These are phyloP conservation scores for Rhombomys opimus DNA, from an alignment of 2,113 vertebrate species.

Conservation along the genomic window DNA sequence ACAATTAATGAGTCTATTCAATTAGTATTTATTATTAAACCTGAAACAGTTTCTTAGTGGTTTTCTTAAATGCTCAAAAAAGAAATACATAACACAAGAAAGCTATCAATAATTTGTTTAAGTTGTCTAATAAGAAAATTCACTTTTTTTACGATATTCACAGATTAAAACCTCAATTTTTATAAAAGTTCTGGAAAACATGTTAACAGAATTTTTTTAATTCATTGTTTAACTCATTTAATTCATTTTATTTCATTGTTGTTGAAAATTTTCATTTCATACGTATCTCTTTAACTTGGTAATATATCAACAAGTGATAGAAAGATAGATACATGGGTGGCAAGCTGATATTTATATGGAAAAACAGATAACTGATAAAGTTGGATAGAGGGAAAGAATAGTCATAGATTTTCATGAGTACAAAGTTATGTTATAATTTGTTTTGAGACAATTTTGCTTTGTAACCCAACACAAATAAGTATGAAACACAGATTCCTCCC, in stretches of 20 bases:
- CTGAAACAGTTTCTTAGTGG: not conserved
- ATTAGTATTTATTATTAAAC: not conserved
- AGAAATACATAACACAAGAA: not conserved
- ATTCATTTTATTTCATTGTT: too few species aligned
- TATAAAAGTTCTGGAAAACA: not conserved
- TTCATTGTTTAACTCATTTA: not conserved
- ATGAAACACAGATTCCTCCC: not conserved
- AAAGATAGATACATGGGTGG: not conserved
- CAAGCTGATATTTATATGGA: not conserved
- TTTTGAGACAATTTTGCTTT: not conserved
- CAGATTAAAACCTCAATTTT: not conserved
- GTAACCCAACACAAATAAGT: too few species aligned
- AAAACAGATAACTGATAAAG: not conserved
- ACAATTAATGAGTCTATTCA: not conserved
- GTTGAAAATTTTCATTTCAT: not conserved
- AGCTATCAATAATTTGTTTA: not conserved
- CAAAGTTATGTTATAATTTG: not conserved
- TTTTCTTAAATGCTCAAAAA: not conserved
- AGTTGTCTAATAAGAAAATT: not conserved
- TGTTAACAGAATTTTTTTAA: not conserved
- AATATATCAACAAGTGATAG: not conserved
- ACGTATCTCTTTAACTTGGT: not conserved
- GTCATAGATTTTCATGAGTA: not conserved
- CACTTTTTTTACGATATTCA: not conserved
- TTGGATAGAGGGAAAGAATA: not conserved